Base-by-base conservation (phyloP, 2,113 vertebrate genomes). In the Psittacula cyanocephala region DNA sequence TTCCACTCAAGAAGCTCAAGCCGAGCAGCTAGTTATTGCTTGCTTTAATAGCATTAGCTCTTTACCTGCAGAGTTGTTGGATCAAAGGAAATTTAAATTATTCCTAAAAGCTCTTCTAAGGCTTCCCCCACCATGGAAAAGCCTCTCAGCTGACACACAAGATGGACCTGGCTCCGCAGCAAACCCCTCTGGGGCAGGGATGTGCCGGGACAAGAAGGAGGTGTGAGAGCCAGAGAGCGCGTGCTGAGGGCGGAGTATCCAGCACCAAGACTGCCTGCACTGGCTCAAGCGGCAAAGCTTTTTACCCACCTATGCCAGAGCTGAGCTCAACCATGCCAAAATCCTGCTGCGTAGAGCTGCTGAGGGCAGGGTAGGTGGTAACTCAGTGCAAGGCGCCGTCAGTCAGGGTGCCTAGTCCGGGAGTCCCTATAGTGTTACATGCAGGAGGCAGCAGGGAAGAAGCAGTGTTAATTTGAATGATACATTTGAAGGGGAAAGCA, bases 81-180 rank as follows among this genome's bases (percentile, higher is more conserved):
- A 94, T 95, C 64, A 91, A 96, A 97, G 64, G 52, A 93, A 57
- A 52, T 9, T 2, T 37, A 81, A 94, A 88, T 90, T 67, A 86
- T 82, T 80, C 76, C 82, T 91, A 50, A 81, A 77, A 94, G 35
- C 46, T 59, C 24, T 83, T 86, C 76, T 59, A 52, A 91, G 79
- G 63, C 27, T 90, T 91, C 35, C 74, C 20, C 67, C 55, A 78
- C 69, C n/a, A 33, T 2, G 29, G 92, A 81, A 89, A 55, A 79
- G 16, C 60, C 76, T 96, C 76, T 92, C 71, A 80, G 44, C 72
- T 91, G 89, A 89, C 86, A 92, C 68, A 46, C 37, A 94, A 37
- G 53, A 53, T 49, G n/a, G 53, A 78, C 46, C 46, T 81, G 95
- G 89, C 89, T 88, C 68, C 33, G 17, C 0, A 65, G 41, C 86